A percentile compares a stretch with the other conserved stretches of the same genome.
phyloP scores from a whole-genome alignment of 2,888 invertebrate genomes.

The Coecobrya sp. region DNA sequence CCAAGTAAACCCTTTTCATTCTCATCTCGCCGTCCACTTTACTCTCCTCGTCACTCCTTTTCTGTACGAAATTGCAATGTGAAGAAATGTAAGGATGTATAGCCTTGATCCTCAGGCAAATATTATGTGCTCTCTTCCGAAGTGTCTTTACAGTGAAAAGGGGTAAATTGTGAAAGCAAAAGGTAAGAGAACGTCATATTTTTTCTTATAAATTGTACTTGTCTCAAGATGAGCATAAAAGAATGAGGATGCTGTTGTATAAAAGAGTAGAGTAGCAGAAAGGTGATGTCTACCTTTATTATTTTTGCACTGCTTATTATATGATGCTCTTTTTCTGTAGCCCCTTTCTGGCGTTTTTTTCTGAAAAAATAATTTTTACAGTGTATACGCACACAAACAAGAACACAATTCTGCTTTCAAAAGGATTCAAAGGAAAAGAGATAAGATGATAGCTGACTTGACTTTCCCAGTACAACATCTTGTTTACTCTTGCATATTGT shows the following conservation, averaged over 20 bases:
- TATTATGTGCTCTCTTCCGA: background rate
- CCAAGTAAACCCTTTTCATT: conserved; percentile 18
- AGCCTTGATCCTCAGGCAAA: background rate
- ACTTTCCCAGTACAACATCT: conserved; percentile 1
- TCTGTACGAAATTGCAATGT: background rate
- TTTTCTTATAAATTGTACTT: background rate
- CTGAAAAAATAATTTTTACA: background rate
- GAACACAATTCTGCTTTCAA: background rate
- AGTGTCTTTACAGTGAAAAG: background rate
- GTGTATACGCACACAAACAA: conserved; percentile 1
- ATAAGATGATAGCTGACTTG: background rate
- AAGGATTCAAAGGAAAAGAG: conserved; percentile 24
- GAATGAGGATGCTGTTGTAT: conserved; percentile 5
- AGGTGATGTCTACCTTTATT: conserved; percentile 24
- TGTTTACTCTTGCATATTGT: background rate
- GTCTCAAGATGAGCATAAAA: background rate
- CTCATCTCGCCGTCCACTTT: conserved; percentile 22
- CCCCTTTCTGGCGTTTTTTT: background rate
- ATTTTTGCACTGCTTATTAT: background rate
- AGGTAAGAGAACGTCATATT: background rate
- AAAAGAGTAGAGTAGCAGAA: background rate
- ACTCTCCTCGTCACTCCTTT: background rate
- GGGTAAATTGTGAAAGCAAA: conserved; percentile 20
- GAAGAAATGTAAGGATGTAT: background rate
- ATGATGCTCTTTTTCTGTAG: background rate